These are phyloP conservation scores for Chymomyza procnemis DNA, from an alignment of 2,888 invertebrate species.

Conservation along the genomic window DNA sequence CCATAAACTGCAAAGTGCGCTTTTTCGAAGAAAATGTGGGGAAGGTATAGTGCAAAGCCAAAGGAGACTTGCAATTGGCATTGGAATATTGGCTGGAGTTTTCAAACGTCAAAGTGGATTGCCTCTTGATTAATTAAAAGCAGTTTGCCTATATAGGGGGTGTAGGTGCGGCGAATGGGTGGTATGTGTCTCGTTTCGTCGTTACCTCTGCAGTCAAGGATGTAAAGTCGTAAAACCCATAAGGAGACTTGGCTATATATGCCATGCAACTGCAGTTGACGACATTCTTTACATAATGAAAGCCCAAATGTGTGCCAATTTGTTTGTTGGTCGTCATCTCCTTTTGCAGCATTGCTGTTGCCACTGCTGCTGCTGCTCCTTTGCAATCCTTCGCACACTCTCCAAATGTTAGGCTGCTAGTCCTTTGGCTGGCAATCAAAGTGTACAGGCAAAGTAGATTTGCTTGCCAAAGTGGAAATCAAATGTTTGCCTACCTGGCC, in stretches of 20 bases:
- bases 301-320: neutral
- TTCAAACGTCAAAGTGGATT: slow-evolving; percentile 60
- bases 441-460: slow-evolving; percentile 33
- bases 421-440: neutral
- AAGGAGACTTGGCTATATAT: neutral
- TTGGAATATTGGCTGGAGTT: slow-evolving; percentile 53
- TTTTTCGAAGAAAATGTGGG: neutral
- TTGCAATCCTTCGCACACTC: too few species aligned
- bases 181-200: neutral
- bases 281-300: neutral
- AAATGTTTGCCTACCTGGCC: slow-evolving; percentile 45
- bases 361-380: neutral
- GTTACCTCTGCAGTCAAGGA: neutral
- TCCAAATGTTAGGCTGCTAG: neutral
- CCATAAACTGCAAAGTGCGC: too few species aligned
- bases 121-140: slow-evolving; percentile 69
- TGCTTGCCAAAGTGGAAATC: slow-evolving; percentile 51
- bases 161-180: slow-evolving; percentile 25
- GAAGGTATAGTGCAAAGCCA: neutral
- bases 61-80: slow-evolving; percentile 41
- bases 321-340: neutral
- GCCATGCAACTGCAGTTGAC: neutral
- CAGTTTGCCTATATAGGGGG: slow-evolving; percentile 1
- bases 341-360: neutral
- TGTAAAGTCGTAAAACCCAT: neutral